These are phyloP conservation scores for Epiblema foenella DNA, from an alignment of 2,888 invertebrate species.

Conservation along the genomic window DNA sequence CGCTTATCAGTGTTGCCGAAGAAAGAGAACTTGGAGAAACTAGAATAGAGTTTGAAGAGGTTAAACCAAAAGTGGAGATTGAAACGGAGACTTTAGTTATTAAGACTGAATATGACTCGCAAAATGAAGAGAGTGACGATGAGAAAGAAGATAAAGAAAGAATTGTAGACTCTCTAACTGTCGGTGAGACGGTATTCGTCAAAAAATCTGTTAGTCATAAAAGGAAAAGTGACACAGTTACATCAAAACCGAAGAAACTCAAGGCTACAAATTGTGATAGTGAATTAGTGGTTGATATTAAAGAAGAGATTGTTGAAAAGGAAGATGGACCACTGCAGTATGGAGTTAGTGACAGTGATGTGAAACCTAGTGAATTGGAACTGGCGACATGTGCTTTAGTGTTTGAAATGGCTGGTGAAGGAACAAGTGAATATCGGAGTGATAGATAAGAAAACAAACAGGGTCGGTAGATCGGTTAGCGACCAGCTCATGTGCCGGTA, in stretches of 20 bases:
- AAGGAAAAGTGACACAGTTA: background rate
- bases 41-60: background rate
- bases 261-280: background rate
- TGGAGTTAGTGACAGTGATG: background rate
- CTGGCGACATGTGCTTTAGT: background rate
- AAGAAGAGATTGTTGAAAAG: slow-evolving; percentile 4
- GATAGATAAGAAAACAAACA: background rate
- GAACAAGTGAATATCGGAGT: background rate
- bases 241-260: background rate
- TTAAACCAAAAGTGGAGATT: background rate
- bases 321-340: background rate
- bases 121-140: background rate
- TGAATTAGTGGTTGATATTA: background rate
- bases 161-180: background rate
- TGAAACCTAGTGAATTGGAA: background rate
- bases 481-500: no score
- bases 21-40: background rate
- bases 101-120: background rate
- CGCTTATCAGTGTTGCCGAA: slow-evolving; percentile 11
- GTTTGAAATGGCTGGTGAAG: background rate
- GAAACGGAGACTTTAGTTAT: background rate
- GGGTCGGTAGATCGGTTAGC: no score
- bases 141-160: background rate
- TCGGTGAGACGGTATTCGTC: background rate
- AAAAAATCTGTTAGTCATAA: background rate